phyloP scores from a whole-genome alignment of 2,797 vertebrate species.

The Oophaga sylvatica region DNA sequence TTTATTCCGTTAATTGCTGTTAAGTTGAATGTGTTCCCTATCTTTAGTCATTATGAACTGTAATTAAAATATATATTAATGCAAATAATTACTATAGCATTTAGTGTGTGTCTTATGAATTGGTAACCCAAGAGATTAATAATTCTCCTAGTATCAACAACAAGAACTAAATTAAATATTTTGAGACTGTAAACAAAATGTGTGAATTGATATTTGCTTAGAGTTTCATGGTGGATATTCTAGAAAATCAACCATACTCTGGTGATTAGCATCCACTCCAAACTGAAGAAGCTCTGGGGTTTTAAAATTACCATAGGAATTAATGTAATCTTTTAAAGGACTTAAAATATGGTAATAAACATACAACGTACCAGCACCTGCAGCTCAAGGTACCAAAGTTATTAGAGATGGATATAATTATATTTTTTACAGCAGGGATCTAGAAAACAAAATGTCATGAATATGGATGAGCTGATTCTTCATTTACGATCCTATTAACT shows the following conservation, averaged over 20 bases:
- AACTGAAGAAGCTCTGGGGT: constrained; percentile 78
- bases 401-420: constrained; percentile 81
- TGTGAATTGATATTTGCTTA: constrained; percentile 55
- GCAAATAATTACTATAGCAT: not conserved
- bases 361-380: constrained; percentile 82
- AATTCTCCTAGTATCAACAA: constrained; percentile 43
- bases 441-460: constrained; percentile 74
- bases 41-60: not conserved
- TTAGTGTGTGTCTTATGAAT: constrained; percentile 7
- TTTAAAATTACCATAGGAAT: constrained; percentile 82
- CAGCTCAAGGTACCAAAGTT: constrained; percentile 79
- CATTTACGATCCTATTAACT: constrained; percentile 69
- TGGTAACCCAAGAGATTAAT: constrained; percentile 24
- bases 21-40: not conserved
- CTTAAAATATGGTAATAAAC: constrained; percentile 87
- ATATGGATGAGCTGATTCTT: constrained; percentile 72
- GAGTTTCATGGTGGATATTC: constrained; percentile 68
- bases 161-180: constrained; percentile 34
- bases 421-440: constrained; percentile 81
- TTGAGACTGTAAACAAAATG: constrained; percentile 43
- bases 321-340: constrained; percentile 82
- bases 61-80: constrained; percentile 14
- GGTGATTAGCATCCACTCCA: constrained; percentile 82
- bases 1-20: not conserved
- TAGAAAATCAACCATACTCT: constrained; percentile 72